These are phyloP conservation scores for Carassius gibelio DNA, from an alignment of 2,113 vertebrate species.

Conservation along the genomic window DNA sequence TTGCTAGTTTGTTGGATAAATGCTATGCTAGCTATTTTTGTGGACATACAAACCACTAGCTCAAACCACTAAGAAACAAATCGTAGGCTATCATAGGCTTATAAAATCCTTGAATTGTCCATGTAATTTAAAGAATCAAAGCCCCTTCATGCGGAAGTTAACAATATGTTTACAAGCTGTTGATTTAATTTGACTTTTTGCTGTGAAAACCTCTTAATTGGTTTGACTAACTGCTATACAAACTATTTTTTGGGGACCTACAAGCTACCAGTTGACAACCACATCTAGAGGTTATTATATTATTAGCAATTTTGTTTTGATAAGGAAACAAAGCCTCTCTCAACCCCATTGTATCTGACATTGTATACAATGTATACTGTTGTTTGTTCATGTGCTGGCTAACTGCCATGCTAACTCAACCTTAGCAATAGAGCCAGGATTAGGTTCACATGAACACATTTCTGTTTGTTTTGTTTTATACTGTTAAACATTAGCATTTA, in stretches of 20 bases:
- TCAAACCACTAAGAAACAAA: not conserved
- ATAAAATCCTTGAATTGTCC: not conserved
- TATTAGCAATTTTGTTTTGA: not conserved
- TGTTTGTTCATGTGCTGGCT: not conserved
- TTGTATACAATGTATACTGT: not conserved
- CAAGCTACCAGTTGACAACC: not conserved
- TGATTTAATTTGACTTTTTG: not conserved
- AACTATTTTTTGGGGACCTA: not conserved
- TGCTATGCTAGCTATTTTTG: not conserved
- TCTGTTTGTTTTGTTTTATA: not conserved
- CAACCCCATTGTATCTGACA: too few relatives aligned
- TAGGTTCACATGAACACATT: not conserved
- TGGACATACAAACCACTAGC: not conserved
- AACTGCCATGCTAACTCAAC: not conserved
- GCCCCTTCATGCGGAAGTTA: not conserved
- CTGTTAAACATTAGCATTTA: not conserved
- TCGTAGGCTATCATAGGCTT: not conserved
- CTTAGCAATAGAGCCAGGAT: not conserved
- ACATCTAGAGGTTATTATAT: not conserved
- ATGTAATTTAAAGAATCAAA: not conserved
- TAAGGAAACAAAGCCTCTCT: not conserved
- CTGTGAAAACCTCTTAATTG: not conserved
- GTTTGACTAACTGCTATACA: not conserved
- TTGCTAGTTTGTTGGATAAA: not conserved
- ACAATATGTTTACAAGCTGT: too few relatives aligned